Base-by-base conservation (phyloP, 2,113 vertebrate species). In the Oenanthe oenanthe region DNA sequence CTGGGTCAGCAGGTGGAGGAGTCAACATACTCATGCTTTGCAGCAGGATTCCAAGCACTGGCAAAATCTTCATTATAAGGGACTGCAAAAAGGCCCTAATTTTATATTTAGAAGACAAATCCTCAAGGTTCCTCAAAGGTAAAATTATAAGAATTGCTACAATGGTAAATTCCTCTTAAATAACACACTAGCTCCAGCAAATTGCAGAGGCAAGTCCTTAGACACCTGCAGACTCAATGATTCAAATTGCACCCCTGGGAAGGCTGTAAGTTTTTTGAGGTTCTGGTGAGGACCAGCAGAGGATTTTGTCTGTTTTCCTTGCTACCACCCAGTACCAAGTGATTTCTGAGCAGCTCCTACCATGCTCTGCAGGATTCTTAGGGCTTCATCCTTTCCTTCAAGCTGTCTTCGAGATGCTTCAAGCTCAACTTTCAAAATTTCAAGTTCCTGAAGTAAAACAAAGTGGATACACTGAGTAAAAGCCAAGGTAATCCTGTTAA, bases 301-400 rank as follows among this genome's bases (percentile, higher is more conserved):
- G 63, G 14, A 63, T 42, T 61, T 47, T n/a, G 43, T 57, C 32
- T 47, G 3, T 38, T 79, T 53, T 47, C 31, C 25, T 68, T 42
- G n/a, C 29, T 60, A 45, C 12, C 25, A 26, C 14, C 24, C 57
- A 47, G 43, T 20, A 76, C 60, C 22, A 54, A 77, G 61, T 14
- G 42, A 70, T 85, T 92, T 85, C 26, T 73, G 38, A 84, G 38
- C 4, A 79, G 73, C 57, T 89, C 96, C 91, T 98, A 99, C 99
- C 98, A 99, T 98, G 94, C 98, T 98, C 89, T 99, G 99, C 62
- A 99, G 93, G 94, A 99, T 98, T 98, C 98, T 99, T 75, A 99
- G 75, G 83, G 99, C 99, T 98, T 99, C 98, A n/a, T 98, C 98
- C 97, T 99, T 99, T 48, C 98, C 99, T 97, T 99, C 98, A 56